Conservation (phyloP, 2,113 vertebrate species). For the Rhabdornis inornatus region DNA sequence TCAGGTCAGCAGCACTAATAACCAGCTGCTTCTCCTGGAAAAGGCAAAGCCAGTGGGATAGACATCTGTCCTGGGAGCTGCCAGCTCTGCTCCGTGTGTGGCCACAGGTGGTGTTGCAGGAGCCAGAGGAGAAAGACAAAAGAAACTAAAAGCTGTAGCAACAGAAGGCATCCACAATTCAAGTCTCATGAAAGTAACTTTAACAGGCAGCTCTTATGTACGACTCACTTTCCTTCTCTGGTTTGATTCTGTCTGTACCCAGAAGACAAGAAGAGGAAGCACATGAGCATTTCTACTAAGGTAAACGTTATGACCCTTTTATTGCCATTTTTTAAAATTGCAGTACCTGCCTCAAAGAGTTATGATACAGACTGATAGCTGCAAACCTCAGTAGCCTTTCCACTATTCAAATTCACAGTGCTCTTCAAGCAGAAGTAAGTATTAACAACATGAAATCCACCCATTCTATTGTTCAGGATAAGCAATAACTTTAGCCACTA, state of each 20-base stretch:
- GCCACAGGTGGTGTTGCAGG: not conserved
- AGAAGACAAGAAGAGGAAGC: not conserved
- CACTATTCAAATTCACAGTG: not conserved
- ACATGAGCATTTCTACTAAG: not conserved
- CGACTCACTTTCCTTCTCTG: not conserved
- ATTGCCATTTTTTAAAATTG: not conserved
- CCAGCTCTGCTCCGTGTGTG: not conserved
- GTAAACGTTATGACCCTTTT: not conserved
- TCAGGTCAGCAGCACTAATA: not conserved
- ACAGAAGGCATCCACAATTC: not conserved
- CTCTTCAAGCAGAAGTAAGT: not conserved
- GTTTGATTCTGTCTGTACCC: not conserved
- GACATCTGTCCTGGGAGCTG: not conserved
- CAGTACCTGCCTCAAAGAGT: not conserved
- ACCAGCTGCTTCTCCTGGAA: not conserved
- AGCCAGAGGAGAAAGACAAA: slow-evolving; percentile 13
- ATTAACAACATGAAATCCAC: not conserved
- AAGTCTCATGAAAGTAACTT: not conserved
- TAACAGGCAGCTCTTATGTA: not conserved
- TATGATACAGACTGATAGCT: not conserved
- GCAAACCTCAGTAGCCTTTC: not conserved
- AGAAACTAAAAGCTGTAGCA: not conserved
- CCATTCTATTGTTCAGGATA: not conserved
- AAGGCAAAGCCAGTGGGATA: not conserved
- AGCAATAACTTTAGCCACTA: not conserved